Conservation (phyloP, 2,888 invertebrate species). For the Parthenolecanium corni region DNA sequence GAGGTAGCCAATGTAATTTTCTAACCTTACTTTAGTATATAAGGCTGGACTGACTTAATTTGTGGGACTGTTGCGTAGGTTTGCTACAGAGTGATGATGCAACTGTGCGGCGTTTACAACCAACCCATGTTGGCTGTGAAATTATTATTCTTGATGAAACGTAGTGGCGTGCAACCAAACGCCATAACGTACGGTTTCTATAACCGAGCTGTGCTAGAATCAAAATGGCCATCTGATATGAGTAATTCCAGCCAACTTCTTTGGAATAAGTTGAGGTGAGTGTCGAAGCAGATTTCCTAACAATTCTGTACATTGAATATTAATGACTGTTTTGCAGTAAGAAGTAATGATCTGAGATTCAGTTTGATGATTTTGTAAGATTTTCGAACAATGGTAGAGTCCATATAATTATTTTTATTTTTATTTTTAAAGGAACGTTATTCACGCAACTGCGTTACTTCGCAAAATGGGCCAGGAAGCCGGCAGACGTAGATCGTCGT, state of each 20-base stretch:
- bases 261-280: conserved; percentile 83
- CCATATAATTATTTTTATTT: not conserved
- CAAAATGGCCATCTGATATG: conserved; percentile 82
- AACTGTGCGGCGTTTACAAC: conserved; percentile 88
- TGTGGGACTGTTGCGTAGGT: conserved; percentile 46
- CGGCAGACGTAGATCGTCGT: conserved; percentile 33
- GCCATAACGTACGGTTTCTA: conserved; percentile 93
- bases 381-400: not conserved
- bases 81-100: conserved; percentile 97
- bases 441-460: conserved; percentile 81
- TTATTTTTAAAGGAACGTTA: conserved; percentile 52
- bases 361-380: not conserved
- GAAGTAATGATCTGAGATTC: not conserved
- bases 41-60: not conserved
- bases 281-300: not conserved
- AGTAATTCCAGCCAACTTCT: conserved; percentile 67
- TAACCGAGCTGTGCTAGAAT: conserved; percentile 76
- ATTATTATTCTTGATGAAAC: conserved; percentile 79
- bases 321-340: not conserved
- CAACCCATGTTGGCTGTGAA: conserved; percentile 91
- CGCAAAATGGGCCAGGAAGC: conserved; percentile 60
- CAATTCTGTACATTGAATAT: not conserved
- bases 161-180: conserved; percentile 86
- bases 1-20: conserved; percentile 48
- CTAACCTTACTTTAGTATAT: conserved; percentile 4